Evolutionary conservation across 2,888 invertebrate genomes (phyloP), one percentile per base, ranked within the genome.

Genomic region (Drosophila lutescens): DNA sequence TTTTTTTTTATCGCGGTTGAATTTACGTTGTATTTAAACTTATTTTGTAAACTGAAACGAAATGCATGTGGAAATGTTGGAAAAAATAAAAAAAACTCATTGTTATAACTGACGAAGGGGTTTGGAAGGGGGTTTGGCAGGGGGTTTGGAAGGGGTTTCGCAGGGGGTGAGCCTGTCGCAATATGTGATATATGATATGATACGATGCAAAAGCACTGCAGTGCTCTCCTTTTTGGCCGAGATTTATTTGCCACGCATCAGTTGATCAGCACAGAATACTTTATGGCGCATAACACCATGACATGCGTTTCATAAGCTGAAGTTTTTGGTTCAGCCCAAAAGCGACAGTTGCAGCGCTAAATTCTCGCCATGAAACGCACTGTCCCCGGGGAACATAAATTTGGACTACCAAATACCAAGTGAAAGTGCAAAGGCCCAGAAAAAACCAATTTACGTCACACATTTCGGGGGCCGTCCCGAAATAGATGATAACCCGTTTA

Each of bases 41-140:
- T 83, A 88, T 60, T 58, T 83, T 88, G 79, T 88, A 65, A 69
- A 87, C 82, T 79, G 88, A 85, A 85, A 66, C 66, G 55, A 77
- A 78, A 81, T 86, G 85, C 87, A 87, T 81, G 86, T 79, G 65
- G 80, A 82, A 86, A 88, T 88, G 84, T 86, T 82, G 86, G 68
- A 86, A 83, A 65, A 50, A 76, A 73, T 71, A 51, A 50, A 76
- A 73, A 69, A 51, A 72, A 55, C 51, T 47, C 65, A 32, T 69
- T 65, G 65, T 65, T 65, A 43, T 40, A 55, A 47, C 44, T 68
- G 69, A 38, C 44, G 15, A 17, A 55, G 47, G 47, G 26, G 26
- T 26, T 26, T 1, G 1, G 17, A 10, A 36, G 30, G 13, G 5
- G 17, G 8, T 1, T 9, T 9, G 20, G 15, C n/a, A 55, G 47